Conservation (phyloP, 2,888 invertebrate genomes). For the Pristionchus maxplancki region DNA sequence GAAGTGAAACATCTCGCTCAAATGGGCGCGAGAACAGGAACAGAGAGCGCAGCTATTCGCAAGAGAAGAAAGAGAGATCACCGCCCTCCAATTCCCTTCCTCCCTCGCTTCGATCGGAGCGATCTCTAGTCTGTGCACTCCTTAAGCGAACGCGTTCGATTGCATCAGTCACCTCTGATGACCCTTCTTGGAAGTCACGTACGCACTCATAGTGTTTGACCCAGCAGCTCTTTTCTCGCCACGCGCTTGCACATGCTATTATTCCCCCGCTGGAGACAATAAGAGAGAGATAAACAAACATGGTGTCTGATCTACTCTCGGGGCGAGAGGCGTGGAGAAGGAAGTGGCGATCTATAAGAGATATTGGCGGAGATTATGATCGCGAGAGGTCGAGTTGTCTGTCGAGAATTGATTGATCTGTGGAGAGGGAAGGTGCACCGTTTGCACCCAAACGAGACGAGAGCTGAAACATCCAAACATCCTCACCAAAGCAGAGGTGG, state of each 20-base stretch:
- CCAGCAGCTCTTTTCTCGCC: constrained; percentile 16
- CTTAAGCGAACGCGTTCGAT: not conserved
- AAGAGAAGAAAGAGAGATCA: not conserved
- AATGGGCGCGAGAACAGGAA: not conserved
- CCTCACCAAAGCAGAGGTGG: not conserved
- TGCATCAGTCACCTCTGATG: not conserved
- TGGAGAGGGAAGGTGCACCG: not conserved
- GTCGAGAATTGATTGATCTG: not conserved
- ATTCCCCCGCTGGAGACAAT: not conserved
- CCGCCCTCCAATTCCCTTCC: not conserved
- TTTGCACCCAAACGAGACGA: too few relatives aligned
- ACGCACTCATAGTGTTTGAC: constrained; percentile 22
- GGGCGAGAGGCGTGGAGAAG: not conserved
- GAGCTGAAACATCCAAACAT: not conserved
- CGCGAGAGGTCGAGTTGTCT: not conserved
- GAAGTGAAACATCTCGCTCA: constrained; percentile 1
- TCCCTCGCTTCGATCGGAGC: not conserved
- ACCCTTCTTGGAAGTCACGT: not conserved
- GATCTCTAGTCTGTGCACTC: constrained; percentile 46
- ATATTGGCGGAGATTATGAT: not conserved
- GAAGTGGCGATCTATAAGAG: not conserved
- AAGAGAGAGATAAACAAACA: not conserved
- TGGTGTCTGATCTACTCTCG: constrained; percentile 9
- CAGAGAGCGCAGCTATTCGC: not conserved
- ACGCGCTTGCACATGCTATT: not conserved